Evolutionary conservation across 2,888 invertebrate species (phyloP), one percentile per base, ranked within the genome.

Genomic region (Calliscelio sp.): DNA sequence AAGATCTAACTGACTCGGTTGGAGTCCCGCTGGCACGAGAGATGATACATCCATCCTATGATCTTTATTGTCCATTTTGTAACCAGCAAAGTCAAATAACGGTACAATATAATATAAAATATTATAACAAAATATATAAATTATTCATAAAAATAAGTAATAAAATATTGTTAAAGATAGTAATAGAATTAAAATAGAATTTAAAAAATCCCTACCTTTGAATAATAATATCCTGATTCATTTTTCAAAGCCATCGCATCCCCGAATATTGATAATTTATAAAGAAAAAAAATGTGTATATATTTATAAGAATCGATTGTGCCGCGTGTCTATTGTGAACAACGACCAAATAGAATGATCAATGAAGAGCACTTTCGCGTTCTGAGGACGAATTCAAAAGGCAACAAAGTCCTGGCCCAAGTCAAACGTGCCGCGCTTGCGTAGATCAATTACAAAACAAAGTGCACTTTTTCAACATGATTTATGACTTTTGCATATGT

Each of bases 21-120:
- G 92, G 63, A 91, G 90, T 85, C 91, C 92, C 25, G 92, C 92
- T 75, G 92, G 92, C 73, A 92, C 87, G 84, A 92, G 85, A 49
- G 92, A 91, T 71, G 90, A 90, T 80, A 92, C 86, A 87, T 92
- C 92, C 92, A 92, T 92, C 88, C 90, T 92, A 74, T 1, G 86
- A 85, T 74, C 73, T 75, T 61, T 18, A n/a, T n/a, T n/a, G n/a
- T n/a, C n/a, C n/a, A n/a, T n/a, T n/a, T n/a, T n/a, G n/a, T n/a
- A n/a, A n/a, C n/a, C n/a, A n/a, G n/a, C n/a, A n/a, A n/a, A n/a
- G n/a, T n/a, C n/a, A n/a, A n/a, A n/a, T n/a, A n/a, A n/a, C n/a
- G n/a, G n/a, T n/a, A n/a, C n/a, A n/a, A n/a, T n/a, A n/a, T n/a
- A n/a, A n/a, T n/a, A n/a, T n/a, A n/a, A n/a, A 32, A 32, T 7